Base-by-base conservation (phyloP, 2,113 vertebrate species). In the Rhadina sibilatrix region DNA sequence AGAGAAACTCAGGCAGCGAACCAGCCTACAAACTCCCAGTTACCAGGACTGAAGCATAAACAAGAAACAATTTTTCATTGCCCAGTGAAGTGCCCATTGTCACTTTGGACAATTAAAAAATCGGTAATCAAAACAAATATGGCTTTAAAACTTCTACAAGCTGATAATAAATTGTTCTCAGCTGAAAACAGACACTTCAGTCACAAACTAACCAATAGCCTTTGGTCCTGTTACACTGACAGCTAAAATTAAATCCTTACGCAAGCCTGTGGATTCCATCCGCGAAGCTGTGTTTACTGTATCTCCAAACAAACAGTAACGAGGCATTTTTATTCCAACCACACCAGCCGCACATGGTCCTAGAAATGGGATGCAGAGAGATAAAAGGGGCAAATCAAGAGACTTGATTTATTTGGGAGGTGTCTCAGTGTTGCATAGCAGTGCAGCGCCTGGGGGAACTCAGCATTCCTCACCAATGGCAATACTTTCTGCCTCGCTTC, bases 301-400 rank as follows among this genome's bases (percentile, higher is more conserved):
- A 28, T 99, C 99, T 53, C 99, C 99, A 79, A 99, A 99, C 15
- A 99, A 98, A 93, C 99, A 99, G 82, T 99, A 99, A 28, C 99
- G 98, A 84, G 99, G 99, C 99, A 99, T 99, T 97, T 99, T 99
- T 96, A 99, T 99, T 46, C 99, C 99, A 76, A 99, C 99, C 11
- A 99, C 99, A 82, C 99, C 99, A 25, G 99, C 99, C 0, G 99
- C 99, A 97, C 99, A 99, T 5, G 99, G 99, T 42, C 99, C 99
- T 99, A 87, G 30, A 86, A 68, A 19, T 12, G 33, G 72, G 71
- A 61, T 60, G 52, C 27, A 89, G 61, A 66, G 63, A 63, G 72
- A 52, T n/a, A 38, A 47, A 86, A 80, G 74, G 42, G 5, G 18
- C 75, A 25, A 49, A 68, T 71, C n/a, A 61, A 74, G 70, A 56